Evolutionary conservation across 2,888 invertebrate species (phyloP).

Genomic region (Bursaphelenchus okinawaensis): DNA sequence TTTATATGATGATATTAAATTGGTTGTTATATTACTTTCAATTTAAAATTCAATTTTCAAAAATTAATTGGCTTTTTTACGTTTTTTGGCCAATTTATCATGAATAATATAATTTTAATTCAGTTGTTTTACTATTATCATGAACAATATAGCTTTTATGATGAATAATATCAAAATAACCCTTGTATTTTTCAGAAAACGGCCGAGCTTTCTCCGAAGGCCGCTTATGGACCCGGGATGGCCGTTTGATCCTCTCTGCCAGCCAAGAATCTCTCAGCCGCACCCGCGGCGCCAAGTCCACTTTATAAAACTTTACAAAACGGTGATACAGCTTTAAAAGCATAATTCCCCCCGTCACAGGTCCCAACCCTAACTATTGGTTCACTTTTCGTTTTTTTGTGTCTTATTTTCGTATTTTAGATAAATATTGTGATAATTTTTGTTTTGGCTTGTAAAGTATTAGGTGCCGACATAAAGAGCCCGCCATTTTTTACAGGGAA

Average conservation of each 20-base stretch:
- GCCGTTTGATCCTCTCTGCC: conserved; percentile 39
- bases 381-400: not conserved
- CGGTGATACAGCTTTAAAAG: conserved; percentile 16
- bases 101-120: too few species aligned
- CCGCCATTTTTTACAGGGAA: too few species aligned
- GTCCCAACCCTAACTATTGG: too few species aligned
- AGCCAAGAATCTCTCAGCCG: conserved; percentile 47
- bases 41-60: too few species aligned
- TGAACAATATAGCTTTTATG: too few species aligned
- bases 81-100: too few species aligned
- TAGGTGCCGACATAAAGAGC: too few species aligned
- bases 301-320: not conserved
- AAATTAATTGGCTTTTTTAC: too few species aligned
- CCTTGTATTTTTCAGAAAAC: conserved; percentile 30
- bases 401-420: not conserved
- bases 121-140: too few species aligned
- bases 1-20: not conserved
- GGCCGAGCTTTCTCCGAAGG: conserved; percentile 43
- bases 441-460: too few species aligned
- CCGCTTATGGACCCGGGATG: conserved; percentile 45
- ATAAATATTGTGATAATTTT: conserved; percentile 5
- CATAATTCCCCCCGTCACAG: not conserved
- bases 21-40: too few species aligned
- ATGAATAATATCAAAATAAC: too few species aligned
- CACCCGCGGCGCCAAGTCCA: conserved; percentile 20